phyloP scores from a whole-genome alignment of 2,113 vertebrate species.

The Eulemur macaco region DNA sequence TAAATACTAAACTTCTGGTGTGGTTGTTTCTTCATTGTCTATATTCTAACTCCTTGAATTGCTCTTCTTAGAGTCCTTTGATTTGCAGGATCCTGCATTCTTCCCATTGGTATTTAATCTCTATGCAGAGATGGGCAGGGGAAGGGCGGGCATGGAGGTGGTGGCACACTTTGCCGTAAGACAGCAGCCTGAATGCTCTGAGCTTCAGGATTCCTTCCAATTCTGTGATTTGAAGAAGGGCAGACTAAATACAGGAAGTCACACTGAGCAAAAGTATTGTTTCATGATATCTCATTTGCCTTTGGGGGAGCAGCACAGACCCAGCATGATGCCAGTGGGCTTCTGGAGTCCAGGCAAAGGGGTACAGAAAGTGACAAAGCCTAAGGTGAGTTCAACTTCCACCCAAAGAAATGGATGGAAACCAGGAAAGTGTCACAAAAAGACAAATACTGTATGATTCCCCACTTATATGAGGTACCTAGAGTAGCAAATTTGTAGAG shows the following conservation, averaged over 20 bases:
- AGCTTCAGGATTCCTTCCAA: neutral
- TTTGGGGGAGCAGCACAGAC: neutral
- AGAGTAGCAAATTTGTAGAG: neutral
- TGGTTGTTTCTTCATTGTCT: neutral
- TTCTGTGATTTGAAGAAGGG: neutral
- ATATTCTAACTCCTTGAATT: neutral
- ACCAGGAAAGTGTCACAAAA: neutral
- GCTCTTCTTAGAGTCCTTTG: neutral
- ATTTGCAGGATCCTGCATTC: neutral
- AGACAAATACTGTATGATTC: neutral
- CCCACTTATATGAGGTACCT: neutral
- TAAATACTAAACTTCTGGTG: neutral
- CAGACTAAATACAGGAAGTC: neutral
- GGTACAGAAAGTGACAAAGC: neutral
- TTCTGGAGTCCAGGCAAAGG: neutral
- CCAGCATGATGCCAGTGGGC: neutral
- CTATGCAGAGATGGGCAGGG: neutral
- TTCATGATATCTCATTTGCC: neutral
- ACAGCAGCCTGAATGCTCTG: neutral
- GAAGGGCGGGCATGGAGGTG: too few species aligned
- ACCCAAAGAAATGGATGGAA: constrained; percentile 11
- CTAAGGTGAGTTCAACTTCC: neutral
- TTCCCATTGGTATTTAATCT: neutral
- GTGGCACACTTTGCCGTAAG: neutral
- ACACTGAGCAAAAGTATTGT: neutral